phyloP scores from a whole-genome alignment of 1,140 invertebrate genomes.

The Ganaspis sp. region DNA sequence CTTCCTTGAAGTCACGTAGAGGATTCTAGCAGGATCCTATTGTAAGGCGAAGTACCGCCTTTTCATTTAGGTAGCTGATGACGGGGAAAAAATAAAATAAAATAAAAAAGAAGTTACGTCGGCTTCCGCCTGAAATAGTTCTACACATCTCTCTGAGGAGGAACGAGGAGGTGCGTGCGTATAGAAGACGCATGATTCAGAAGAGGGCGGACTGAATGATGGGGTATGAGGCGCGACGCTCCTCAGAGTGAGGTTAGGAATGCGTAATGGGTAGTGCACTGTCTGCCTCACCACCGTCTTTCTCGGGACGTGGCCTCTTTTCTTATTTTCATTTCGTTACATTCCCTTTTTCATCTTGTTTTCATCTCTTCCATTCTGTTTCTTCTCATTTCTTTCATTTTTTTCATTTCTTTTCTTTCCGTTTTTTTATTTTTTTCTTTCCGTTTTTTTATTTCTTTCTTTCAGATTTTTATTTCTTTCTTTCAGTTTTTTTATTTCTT shows the following conservation, averaged over 20 bases:
- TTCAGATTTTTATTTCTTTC: neutral
- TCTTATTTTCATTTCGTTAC: slow-evolving; percentile 25
- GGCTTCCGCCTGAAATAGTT: slow-evolving; percentile 39
- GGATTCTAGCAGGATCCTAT: slow-evolving; percentile 39
- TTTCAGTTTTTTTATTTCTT: no score
- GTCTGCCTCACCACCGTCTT: slow-evolving; percentile 25
- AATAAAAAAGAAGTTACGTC: slow-evolving; percentile 37
- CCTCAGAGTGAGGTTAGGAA: slow-evolving; percentile 42
- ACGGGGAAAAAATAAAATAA: slow-evolving; percentile 39
- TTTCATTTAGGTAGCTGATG: slow-evolving; percentile 53
- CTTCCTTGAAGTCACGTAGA: slow-evolving; percentile 48
- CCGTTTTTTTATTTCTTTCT: neutral
- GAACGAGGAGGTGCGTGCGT: slow-evolving; percentile 35
- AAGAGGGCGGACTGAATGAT: slow-evolving; percentile 37
- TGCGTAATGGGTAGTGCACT: slow-evolving; percentile 48
- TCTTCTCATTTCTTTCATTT: neutral
- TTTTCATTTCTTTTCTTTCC: neutral
- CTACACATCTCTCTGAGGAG: slow-evolving; percentile 10
- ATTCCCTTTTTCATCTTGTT: neutral
- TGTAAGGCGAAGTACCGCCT: slow-evolving; percentile 46
- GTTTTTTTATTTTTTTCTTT: neutral
- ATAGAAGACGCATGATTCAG: slow-evolving; percentile 40
- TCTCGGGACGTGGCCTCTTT: slow-evolving; percentile 18
- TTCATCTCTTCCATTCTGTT: neutral
- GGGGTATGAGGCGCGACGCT: slow-evolving; percentile 33